phyloP scores from a whole-genome alignment of 2,113 vertebrate genomes.

The Pyrgilauda ruficollis region DNA sequence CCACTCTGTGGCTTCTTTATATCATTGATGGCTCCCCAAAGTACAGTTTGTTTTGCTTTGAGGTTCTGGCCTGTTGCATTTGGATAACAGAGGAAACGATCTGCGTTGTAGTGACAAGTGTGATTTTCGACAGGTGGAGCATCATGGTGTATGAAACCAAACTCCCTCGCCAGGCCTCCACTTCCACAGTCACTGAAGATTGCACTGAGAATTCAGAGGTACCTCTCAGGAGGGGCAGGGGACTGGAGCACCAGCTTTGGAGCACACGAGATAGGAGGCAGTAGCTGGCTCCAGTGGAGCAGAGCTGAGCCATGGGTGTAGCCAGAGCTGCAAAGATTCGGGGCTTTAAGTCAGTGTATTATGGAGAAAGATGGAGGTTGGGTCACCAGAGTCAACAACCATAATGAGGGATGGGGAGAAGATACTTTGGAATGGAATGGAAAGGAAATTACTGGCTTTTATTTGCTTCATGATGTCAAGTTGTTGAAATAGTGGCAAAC shows the following conservation, averaged over 20 bases:
- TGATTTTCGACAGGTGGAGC: conserved; percentile 84
- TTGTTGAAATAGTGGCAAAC: neutral
- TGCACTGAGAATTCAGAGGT: conserved; percentile 94
- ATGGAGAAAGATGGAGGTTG: neutral
- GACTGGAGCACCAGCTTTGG: neutral
- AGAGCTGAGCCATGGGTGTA: neutral
- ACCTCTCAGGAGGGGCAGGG: neutral
- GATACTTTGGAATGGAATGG: neutral
- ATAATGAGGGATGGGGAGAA: neutral
- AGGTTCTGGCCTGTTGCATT: neutral
- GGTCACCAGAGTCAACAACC: neutral
- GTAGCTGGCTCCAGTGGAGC: neutral
- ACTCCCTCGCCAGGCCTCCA: conserved; percentile 84
- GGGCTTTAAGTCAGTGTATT: neutral
- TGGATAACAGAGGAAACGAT: neutral
- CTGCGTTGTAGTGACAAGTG: neutral
- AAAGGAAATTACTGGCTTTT: neutral
- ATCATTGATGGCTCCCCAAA: neutral
- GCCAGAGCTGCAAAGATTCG: neutral
- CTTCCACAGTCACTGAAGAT: conserved; percentile 84
- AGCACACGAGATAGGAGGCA: neutral
- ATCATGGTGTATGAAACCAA: conserved; percentile 98
- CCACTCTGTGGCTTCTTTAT: neutral
- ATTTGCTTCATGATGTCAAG: neutral
- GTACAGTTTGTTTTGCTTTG: neutral